Conservation (phyloP, 2,113 vertebrate genomes). For the Willisornis vidua region DNA sequence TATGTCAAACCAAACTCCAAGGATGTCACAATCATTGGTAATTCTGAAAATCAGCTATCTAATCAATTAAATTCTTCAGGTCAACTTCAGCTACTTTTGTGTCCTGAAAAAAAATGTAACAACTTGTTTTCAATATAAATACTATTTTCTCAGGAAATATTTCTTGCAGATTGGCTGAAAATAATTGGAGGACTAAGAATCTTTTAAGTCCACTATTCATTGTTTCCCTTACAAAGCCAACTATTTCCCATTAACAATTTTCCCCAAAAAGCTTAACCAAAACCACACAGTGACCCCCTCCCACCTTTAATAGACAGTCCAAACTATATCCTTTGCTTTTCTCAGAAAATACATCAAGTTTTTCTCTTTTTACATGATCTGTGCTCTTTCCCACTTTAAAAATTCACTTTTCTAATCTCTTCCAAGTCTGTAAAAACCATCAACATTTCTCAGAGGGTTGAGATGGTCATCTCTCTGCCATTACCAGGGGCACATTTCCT, state of each 20-base stretch:
- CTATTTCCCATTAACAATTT: slow-evolving; percentile 58
- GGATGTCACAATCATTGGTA: not conserved
- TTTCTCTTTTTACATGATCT: not conserved
- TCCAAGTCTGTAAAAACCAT: slow-evolving; percentile 13
- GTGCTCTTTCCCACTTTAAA: not conserved
- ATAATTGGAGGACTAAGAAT: slow-evolving; percentile 30
- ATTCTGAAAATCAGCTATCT: not conserved
- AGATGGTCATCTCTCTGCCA: not conserved
- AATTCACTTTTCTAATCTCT: not conserved
- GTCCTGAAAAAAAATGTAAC: not conserved
- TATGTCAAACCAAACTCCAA: not conserved
- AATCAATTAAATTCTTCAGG: not conserved
- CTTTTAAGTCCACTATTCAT: slow-evolving; percentile 51
- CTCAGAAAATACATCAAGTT: not conserved
- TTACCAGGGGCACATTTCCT: not conserved
- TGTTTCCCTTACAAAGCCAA: slow-evolving; percentile 47
- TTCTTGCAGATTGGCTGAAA: slow-evolving; percentile 33
- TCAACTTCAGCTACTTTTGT: not conserved
- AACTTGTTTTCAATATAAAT: slow-evolving; percentile 29
- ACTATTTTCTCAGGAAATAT: slow-evolving; percentile 46
- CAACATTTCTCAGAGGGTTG: not conserved
- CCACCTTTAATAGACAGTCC: not conserved
- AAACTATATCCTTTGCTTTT: not conserved
- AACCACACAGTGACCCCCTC: not conserved
- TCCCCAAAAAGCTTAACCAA: slow-evolving; percentile 40